Conservation (phyloP, 2,888 invertebrate species). For the Lepidochitona cinerea region DNA sequence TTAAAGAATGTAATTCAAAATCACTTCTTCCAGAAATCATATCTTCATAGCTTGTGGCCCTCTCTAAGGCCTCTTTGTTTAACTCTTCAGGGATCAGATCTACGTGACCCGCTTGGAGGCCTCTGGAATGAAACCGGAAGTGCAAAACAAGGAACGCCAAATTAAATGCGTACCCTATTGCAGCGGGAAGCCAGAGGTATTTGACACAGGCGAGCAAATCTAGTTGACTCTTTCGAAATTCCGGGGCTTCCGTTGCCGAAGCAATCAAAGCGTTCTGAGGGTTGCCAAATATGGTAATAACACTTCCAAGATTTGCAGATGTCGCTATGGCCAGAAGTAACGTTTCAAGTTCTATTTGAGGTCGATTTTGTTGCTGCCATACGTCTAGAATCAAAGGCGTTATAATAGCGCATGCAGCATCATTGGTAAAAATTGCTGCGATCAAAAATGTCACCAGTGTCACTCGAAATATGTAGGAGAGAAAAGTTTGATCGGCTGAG, state of each 20-base stretch:
- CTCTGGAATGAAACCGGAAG: conserved; percentile 10
- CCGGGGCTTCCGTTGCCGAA: conserved; percentile 24
- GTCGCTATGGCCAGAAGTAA: conserved; percentile 38
- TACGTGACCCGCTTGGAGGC: background rate
- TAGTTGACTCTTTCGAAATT: conserved; percentile 23
- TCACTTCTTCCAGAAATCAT: background rate
- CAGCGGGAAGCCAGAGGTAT: conserved; percentile 32
- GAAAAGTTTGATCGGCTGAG: conserved; percentile 22
- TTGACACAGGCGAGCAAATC: conserved; percentile 25
- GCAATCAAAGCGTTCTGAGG: conserved; percentile 41
- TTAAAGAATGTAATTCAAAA: background rate
- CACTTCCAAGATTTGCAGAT: conserved; percentile 40
- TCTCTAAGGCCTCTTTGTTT: background rate
- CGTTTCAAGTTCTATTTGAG: conserved; percentile 30
- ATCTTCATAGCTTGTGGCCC: background rate
- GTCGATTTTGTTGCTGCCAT: conserved; percentile 39
- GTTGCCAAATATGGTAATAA: conserved; percentile 36
- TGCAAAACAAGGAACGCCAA: conserved; percentile 31
- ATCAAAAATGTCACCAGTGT: conserved; percentile 27
- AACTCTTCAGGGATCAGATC: background rate
- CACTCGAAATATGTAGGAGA: conserved; percentile 31
- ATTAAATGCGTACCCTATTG: conserved; percentile 32
- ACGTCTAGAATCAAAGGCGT: conserved; percentile 37
- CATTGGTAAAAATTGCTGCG: conserved; percentile 41
- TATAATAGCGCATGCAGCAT: conserved; percentile 35